Percentiles rank a stretch among this genome's conserved stretches.
Conservation (phyloP, 2,797 vertebrate genomes). For the Oreochromis grahami region DNA sequence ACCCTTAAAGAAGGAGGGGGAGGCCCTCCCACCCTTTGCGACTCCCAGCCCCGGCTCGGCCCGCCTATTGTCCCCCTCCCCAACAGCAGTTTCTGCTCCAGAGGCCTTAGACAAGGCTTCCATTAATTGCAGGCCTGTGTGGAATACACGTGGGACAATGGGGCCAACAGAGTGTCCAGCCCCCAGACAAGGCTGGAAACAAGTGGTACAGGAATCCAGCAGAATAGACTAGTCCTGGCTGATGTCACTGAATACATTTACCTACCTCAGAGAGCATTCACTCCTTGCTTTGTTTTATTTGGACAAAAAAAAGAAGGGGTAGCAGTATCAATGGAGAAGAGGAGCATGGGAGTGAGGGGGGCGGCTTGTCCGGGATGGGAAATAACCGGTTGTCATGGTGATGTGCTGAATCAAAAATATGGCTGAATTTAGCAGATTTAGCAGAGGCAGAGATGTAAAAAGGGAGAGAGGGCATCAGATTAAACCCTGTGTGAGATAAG, state of each 20-base stretch:
- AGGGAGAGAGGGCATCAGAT: slow-evolving; percentile 68
- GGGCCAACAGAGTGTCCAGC: slow-evolving; percentile 86
- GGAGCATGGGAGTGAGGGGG: slow-evolving; percentile 15
- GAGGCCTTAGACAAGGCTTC: slow-evolving; percentile 88
- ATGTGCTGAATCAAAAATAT: slow-evolving; percentile 72
- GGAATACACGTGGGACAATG: slow-evolving; percentile 88
- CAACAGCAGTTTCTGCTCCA: slow-evolving; percentile 92
- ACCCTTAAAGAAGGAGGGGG: slow-evolving; percentile 43
- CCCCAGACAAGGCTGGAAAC: slow-evolving; percentile 96
- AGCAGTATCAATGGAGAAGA: slow-evolving; percentile 64
- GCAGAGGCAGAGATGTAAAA: slow-evolving; percentile 67
- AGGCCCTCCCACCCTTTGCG: slow-evolving; percentile 81
- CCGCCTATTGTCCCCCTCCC: slow-evolving; percentile 72
- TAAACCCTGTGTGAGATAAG: slow-evolving; percentile 69
- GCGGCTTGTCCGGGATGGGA: slow-evolving; percentile 63
- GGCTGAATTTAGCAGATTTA: slow-evolving; percentile 71
- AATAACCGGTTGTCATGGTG: slow-evolving; percentile 80
- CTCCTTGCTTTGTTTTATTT: slow-evolving; percentile 76
- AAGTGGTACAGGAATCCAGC: slow-evolving; percentile 89
- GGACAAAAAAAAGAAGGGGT: slow-evolving; percentile 67
- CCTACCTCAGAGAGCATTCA: slow-evolving; percentile 97
- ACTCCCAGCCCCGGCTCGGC: slow-evolving; percentile 67
- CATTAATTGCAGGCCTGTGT: slow-evolving; percentile 91
- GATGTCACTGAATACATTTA: slow-evolving; percentile 98
- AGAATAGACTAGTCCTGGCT: slow-evolving; percentile 93